Evolutionary conservation across 1,140 invertebrate genomes (phyloP).

Genomic region (Bactericera cockerelli): DNA sequence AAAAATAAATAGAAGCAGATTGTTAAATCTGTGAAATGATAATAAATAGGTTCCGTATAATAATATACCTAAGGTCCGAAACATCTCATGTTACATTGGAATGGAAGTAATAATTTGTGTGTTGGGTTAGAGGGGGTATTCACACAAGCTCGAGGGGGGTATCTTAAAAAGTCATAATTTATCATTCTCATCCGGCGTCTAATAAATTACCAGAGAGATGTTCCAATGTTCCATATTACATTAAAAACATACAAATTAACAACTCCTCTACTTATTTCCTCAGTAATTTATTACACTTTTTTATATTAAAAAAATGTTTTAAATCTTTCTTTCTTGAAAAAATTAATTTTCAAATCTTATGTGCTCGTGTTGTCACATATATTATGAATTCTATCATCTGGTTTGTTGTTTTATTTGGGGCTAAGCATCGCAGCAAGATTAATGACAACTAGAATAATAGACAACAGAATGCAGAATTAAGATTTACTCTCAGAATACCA

Average conservation of each 20-base stretch:
- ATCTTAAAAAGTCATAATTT: constrained; percentile 9
- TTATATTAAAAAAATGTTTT: background rate
- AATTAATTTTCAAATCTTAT: background rate
- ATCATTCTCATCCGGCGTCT: constrained; percentile 9
- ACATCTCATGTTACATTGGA: background rate
- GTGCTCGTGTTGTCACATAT: background rate
- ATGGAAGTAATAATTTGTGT: background rate
- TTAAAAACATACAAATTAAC: constrained; percentile 7
- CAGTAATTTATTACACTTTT: background rate
- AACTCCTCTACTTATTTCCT: constrained; percentile 4
- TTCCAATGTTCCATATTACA: background rate
- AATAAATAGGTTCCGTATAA: too few relatives aligned
- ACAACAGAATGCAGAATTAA: too few relatives aligned
- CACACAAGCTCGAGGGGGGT: constrained; percentile 2
- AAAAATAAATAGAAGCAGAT: too few relatives aligned
- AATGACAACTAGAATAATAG: too few relatives aligned
- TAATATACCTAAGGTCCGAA: background rate
- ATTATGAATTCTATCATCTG: background rate
- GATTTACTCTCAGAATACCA: too few relatives aligned
- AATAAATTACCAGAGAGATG: constrained; percentile 1
- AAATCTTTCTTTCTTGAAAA: background rate
- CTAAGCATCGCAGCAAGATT: too few relatives aligned
- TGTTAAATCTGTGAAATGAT: too few relatives aligned
- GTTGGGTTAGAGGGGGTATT: background rate
- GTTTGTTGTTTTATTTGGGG: background rate